Evolutionary conservation across 2,113 vertebrate genomes (phyloP).

Genomic region (Chamaea fasciata): DNA sequence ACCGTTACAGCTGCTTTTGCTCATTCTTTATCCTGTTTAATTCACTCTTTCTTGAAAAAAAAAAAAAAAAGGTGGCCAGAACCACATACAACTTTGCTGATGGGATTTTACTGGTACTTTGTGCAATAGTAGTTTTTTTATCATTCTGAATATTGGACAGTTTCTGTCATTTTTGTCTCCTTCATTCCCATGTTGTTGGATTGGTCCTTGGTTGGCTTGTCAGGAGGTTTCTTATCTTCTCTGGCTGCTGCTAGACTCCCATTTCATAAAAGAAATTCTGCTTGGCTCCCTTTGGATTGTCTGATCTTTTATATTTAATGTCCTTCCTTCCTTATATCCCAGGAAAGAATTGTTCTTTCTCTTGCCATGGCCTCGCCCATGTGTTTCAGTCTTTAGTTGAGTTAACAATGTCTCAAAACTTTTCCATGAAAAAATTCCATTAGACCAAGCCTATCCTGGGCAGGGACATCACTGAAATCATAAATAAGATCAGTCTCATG

Average conservation of each 20-base stretch:
- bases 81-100: not conserved
- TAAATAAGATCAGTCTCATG: not conserved
- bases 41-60: not conserved
- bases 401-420: not conserved
- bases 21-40: not conserved
- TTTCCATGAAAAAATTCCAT: not conserved
- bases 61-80: not conserved
- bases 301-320: not conserved
- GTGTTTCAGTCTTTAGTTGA: not conserved
- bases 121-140: not conserved
- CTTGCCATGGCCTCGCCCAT: not conserved
- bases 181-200: fast-evolving
- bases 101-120: not conserved
- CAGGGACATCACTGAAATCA: not conserved
- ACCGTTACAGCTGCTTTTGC: not conserved
- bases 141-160: not conserved
- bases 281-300: not conserved
- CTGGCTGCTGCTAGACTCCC: not conserved
- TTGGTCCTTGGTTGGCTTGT: not conserved
- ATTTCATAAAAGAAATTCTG: not conserved
- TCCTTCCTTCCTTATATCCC: not conserved
- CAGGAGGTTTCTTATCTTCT: not conserved
- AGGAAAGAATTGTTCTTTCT: not conserved
- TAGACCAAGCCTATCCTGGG: not conserved
- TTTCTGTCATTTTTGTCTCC: not conserved